Evolutionary conservation across 2,113 vertebrate genomes (phyloP), one percentile per base, ranked within the genome.

Genomic region (Sorex fumeus): DNA sequence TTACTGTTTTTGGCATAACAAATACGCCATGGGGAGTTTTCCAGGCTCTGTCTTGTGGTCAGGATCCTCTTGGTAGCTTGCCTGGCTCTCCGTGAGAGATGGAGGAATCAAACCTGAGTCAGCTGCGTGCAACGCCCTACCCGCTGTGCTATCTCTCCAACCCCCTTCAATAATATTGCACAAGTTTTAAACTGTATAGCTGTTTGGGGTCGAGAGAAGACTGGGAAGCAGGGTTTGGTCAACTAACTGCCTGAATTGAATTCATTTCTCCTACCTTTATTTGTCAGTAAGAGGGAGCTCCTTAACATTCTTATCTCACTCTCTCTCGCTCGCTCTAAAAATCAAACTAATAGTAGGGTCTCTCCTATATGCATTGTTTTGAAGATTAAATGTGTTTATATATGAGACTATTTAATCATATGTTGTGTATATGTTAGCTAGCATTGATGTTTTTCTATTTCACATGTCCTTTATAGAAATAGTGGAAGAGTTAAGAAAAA

Each of bases 361-460:
- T 36, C 18, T 25, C 57, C 36, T 15, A 1, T 25, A 18, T 18
- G 16, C 53, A 69, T 36, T 80, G 60, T 70, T 45, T 36, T 69
- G 21, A 19, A 90, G 60, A 80, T 11, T 45, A 50, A 93, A 25
- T 8, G 70, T 81, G 11, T 87, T 40, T 9, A 15, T 30, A 40
- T n/a, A 83, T 1, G 50, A 89, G 74, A 66, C 25, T n/a, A 16
- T n/a, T 40, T 88, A 64, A 53, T 27, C 67, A 81, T 88, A 93
- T 53, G 47, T 45, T 88, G 16, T 28, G 2, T 9, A 27, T 2
- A 9, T 71, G 1, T 50, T 60, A 78, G 5, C 18, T 62, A 25
- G 40, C 25, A 70, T 19, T 32, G 45, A 13, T 18, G 57, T 8
- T 32, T 70, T 74, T 53, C 53, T 60, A 30, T 78, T 83, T 78